Evolutionary conservation across 2,888 invertebrate genomes (phyloP).

Genomic region (Opisthograptis luteolata): DNA sequence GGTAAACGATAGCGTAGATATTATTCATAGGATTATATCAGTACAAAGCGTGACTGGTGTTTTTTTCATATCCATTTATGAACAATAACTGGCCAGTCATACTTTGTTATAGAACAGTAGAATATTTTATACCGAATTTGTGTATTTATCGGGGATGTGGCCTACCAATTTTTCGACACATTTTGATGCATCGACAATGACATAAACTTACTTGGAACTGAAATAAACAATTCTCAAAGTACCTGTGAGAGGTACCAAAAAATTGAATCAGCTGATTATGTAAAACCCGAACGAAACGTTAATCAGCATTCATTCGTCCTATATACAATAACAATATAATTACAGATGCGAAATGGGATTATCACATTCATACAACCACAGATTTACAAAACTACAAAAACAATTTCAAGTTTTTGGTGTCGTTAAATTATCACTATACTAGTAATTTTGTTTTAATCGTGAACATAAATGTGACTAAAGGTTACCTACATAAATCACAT

Average conservation of each 20-base stretch:
- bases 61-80: not conserved
- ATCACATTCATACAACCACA: constrained; percentile 14
- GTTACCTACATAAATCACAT: constrained; percentile 65
- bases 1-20: constrained; percentile 13
- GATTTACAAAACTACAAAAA: constrained; percentile 31
- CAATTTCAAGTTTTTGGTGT: constrained; percentile 64
- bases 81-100: not conserved
- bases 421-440: constrained; percentile 63
- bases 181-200: no score
- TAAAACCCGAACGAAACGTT: not conserved
- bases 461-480: constrained; percentile 60
- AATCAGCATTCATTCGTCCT: not conserved
- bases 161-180: no score
- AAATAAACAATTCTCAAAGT: no score
- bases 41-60: constrained; percentile 9
- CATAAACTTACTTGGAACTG: no score
- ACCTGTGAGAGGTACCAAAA: no score
- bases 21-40: constrained; percentile 17
- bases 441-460: constrained; percentile 61
- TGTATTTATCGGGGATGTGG: no score
- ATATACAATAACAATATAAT: not conserved
- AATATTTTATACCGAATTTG: no score
- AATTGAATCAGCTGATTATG: not conserved
- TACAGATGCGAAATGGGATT: constrained; percentile 14
- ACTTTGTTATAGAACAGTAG: no score